Percentiles rank a stretch among this genome's conserved stretches.
Conservation (phyloP, 2,113 vertebrate genomes). For the Oostethus manadensis region DNA sequence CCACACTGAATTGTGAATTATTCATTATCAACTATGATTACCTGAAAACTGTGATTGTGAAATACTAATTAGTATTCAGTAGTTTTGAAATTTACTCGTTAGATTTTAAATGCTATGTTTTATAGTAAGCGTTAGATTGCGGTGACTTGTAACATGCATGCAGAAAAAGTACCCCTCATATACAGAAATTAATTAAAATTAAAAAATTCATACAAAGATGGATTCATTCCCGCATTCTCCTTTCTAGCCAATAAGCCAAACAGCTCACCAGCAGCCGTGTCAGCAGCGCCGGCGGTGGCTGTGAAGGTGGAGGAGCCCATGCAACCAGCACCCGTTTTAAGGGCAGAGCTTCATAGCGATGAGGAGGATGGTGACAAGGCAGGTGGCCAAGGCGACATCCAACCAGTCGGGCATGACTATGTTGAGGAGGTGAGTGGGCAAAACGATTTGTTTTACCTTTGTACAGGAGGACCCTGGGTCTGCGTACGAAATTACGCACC, state of each 20-base stretch:
- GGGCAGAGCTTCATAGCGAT: slow-evolving; percentile 51
- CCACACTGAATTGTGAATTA: too few species aligned
- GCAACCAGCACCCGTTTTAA: slow-evolving; percentile 14
- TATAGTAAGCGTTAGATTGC: too few species aligned
- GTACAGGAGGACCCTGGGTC: neutral
- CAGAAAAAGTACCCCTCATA: too few species aligned
- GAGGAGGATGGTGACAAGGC: slow-evolving; percentile 49
- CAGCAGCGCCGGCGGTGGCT: neutral
- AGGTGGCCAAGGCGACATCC: slow-evolving; percentile 55
- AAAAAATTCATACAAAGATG: too few species aligned
- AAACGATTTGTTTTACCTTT: neutral
- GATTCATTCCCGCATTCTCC: neutral
- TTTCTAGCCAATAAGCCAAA: slow-evolving; percentile 54
- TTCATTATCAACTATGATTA: too few species aligned
- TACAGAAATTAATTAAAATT: too few species aligned
- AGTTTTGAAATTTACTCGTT: too few species aligned
- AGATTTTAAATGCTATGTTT: too few species aligned
- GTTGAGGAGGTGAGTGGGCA: slow-evolving; percentile 71
- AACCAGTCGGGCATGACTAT: slow-evolving; percentile 70
- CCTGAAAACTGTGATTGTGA: too few species aligned
- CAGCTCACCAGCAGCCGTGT: slow-evolving; percentile 15
- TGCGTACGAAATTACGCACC: too few species aligned
- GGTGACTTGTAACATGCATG: too few species aligned
- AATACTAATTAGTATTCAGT: too few species aligned
- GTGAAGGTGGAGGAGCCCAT: slow-evolving; percentile 50